A percentile compares a stretch with the other conserved stretches of the same genome.
phyloP scores from a whole-genome alignment of 2,113 vertebrate genomes.

The Polypterus senegalus region DNA sequence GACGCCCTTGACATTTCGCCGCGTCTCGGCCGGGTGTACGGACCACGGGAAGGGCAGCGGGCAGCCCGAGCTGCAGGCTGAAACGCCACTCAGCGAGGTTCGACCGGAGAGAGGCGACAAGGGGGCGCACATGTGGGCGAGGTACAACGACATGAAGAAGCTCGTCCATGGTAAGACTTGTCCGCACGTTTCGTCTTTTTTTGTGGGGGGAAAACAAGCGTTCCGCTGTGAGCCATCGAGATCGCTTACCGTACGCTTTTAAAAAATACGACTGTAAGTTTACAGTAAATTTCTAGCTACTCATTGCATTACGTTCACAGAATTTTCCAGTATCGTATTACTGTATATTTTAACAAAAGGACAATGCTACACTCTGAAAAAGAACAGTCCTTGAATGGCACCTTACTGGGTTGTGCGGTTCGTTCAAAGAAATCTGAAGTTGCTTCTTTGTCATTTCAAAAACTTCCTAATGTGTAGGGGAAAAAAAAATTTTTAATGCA shows the following conservation, averaged over 20 bases:
- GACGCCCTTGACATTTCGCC: too few species aligned
- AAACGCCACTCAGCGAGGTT: constrained; percentile 27
- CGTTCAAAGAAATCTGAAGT: too few species aligned
- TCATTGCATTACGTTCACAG: not conserved
- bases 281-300: too few species aligned
- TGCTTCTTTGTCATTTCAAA: too few species aligned
- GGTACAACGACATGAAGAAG: constrained; percentile 60
- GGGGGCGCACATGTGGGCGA: constrained; percentile 48
- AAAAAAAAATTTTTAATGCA: too few species aligned
- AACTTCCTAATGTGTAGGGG: too few species aligned
- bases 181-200: not conserved
- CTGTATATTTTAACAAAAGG: not conserved
- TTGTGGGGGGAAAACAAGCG: not conserved
- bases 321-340: not conserved
- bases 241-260: not conserved
- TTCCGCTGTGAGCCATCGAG: not conserved
- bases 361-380: not conserved
- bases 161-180: constrained; percentile 54
- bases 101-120: constrained; percentile 22
- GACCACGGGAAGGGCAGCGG: not conserved
- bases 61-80: constrained; percentile 3
- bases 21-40: not conserved
- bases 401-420: too few species aligned
- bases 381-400: too few species aligned
- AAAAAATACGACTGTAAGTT: not conserved